phyloP scores from a whole-genome alignment of 2,113 vertebrate species.

The Turdus rufiventris region DNA sequence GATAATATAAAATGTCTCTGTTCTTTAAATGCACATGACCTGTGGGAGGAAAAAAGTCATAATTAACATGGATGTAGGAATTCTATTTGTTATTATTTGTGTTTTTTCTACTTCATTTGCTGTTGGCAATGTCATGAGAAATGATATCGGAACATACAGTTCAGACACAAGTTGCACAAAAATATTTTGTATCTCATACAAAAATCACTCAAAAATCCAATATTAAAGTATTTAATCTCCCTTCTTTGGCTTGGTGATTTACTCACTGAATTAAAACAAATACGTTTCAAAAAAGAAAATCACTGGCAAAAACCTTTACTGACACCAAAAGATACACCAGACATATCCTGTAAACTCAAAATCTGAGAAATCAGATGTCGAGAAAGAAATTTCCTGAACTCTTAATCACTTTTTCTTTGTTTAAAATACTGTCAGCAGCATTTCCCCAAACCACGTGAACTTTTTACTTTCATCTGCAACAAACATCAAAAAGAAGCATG shows the following conservation, averaged over 20 bases:
- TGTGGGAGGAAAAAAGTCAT: neutral
- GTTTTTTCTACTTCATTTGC: neutral
- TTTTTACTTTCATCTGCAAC: conserved; percentile 1
- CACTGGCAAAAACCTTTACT: neutral
- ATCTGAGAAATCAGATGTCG: neutral
- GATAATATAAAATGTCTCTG: neutral
- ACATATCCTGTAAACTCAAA: neutral
- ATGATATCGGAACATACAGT: neutral
- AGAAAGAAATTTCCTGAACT: neutral
- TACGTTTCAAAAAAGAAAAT: neutral
- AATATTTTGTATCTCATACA: neutral
- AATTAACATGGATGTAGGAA: neutral
- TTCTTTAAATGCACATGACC: neutral
- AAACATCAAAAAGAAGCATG: neutral
- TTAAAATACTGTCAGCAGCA: neutral
- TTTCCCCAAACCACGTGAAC: neutral
- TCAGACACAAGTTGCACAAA: neutral
- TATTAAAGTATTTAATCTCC: neutral
- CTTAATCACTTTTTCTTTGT: neutral
- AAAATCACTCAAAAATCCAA: neutral
- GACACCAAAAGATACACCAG: neutral
- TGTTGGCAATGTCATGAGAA: neutral
- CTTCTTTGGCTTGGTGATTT: neutral
- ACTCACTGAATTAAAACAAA: neutral
- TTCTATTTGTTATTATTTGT: neutral